A percentile compares a stretch with the other conserved stretches of the same genome.
phyloP scores from a whole-genome alignment of 2,113 vertebrate genomes.

The Pluvialis apricaria region DNA sequence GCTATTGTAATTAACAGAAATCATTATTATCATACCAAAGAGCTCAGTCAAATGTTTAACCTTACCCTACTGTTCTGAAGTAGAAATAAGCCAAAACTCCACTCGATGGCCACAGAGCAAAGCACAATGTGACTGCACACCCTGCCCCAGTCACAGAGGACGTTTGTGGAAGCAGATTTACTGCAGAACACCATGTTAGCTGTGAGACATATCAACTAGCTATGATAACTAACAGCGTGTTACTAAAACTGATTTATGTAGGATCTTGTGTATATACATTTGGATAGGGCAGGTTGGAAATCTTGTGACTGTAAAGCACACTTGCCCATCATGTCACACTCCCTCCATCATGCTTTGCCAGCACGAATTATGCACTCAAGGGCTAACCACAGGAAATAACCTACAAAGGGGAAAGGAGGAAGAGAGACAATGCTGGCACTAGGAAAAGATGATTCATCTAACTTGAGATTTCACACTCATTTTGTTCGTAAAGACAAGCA shows the following conservation, averaged over 20 bases:
- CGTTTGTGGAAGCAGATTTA: background rate
- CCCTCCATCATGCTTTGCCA: background rate
- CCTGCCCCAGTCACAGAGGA: background rate
- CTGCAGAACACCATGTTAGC: background rate
- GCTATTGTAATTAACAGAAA: background rate
- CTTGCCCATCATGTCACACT: rapidly evolving
- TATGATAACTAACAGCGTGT: rapidly evolving
- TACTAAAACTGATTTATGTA: background rate
- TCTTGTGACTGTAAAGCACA: background rate
- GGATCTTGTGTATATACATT: rapidly evolving
- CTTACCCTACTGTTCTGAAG: background rate
- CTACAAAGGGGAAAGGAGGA: background rate
- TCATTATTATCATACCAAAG: background rate
- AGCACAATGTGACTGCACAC: background rate
- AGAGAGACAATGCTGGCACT: background rate
- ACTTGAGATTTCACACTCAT: background rate
- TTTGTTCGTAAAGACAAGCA: background rate
- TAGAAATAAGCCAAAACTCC: background rate
- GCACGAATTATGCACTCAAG: background rate
- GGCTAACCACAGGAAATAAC: background rate
- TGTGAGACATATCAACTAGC: background rate
- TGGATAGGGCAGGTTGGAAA: background rate
- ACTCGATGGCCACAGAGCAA: background rate
- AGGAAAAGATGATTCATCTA: background rate
- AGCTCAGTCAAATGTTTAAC: background rate